Evolutionary conservation across 2,113 vertebrate genomes (phyloP), one percentile per base, ranked within the genome.

Genomic region (Corythornis madagascariensis): DNA sequence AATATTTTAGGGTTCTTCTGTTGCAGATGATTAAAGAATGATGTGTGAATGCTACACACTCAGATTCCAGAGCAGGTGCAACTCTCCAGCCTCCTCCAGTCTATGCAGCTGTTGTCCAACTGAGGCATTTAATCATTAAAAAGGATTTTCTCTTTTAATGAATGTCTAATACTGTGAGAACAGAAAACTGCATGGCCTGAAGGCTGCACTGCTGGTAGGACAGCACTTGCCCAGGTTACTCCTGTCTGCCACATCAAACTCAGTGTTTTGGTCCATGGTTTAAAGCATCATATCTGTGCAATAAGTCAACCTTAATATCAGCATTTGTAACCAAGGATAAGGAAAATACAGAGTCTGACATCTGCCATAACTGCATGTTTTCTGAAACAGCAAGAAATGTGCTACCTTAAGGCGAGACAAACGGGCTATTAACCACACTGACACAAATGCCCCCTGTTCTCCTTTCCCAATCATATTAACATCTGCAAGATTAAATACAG

Each of bases 141-240:
- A 88, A 92, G 5, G 8, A 42, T 26, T 50, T 90, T 67, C 70
- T 31, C 6, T 78, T 83, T 88, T 53, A 6, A 6, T 74, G 26
- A 92, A 73, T 66, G 15, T 56, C 53, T 90, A 84, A 61, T 53
- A 89, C 61, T 72, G 57, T 3, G 3, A 81, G 45, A 86, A 56
- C 16, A 79, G n/a, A 88, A 93, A 80, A 61, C 66, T 65, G 33
- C 48, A 64, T 40, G 75, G 48, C 86, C 61, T 75, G 57, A 83
- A 78, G 76, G 24, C 5, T 77, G 31, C 28, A 78, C 72, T 90
- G 33, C 53, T 72, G 83, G 76, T 88, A 78, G 75, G 22, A n/a
- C 28, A 73, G 28, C 1, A 5, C 42, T 74, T 81, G 35, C 50
- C 45, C 31, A 47, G 56, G 11, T 87, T 45, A 87, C 75, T 92